Evolutionary conservation across 2,113 vertebrate species (phyloP).

Genomic region (Acrocephalus arundinaceus): DNA sequence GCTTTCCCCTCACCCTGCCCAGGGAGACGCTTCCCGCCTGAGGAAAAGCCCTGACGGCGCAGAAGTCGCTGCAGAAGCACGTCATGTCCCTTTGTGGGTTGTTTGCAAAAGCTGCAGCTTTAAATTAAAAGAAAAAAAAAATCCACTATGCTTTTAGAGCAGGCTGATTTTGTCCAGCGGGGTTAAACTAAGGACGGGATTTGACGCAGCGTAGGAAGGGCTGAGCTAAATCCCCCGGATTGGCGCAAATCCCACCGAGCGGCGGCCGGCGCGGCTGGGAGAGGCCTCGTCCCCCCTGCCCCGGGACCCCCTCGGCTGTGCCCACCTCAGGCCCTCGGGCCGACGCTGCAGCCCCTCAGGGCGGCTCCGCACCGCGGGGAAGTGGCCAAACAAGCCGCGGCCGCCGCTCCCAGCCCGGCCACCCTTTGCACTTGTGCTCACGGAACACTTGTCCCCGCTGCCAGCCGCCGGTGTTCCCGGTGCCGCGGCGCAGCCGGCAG

Average conservation of each 20-base stretch:
- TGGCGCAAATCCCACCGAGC: not conserved
- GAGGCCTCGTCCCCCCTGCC: accelerated
- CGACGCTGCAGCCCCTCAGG: not conserved
- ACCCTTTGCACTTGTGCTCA: not conserved
- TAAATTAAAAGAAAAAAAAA: no score
- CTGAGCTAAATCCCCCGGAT: not conserved
- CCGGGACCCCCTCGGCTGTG: accelerated
- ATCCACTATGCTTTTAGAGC: accelerated
- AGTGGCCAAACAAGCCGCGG: accelerated
- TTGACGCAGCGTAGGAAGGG: not conserved
- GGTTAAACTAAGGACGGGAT: not conserved
- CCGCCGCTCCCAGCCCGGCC: accelerated
- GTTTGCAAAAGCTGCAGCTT: not conserved
- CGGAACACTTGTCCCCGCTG: not conserved
- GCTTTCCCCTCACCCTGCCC: not conserved
- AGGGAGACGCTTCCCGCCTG: not conserved
- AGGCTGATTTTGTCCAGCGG: not conserved
- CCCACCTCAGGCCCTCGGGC: not conserved
- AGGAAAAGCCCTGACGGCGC: not conserved
- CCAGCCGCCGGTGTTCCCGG: accelerated
- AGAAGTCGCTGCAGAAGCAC: not conserved
- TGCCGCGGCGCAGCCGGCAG: accelerated
- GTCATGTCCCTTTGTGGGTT: not conserved
- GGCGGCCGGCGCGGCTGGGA: not conserved
- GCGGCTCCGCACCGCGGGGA: not conserved